Evolutionary conservation across 2,113 vertebrate species (phyloP), one percentile per base, ranked within the genome.

Genomic region (Chloropsis hardwickii): DNA sequence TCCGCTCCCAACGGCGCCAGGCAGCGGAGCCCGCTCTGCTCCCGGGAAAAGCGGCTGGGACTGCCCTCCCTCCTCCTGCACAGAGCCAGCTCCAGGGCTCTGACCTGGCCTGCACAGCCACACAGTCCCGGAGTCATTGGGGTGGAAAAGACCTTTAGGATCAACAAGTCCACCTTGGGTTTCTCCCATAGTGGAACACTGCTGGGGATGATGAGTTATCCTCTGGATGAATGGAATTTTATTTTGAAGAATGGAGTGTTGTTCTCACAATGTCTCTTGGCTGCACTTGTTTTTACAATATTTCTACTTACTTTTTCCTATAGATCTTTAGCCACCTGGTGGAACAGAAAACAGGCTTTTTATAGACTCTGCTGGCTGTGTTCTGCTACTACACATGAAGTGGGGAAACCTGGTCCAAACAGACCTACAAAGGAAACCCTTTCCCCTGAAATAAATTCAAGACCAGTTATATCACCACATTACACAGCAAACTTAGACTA

Each of bases 101-200:
- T 37, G 37, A 37, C 37, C 37, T 37, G 37, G 37, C 37, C 37
- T 37, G 37, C 37, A 37, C 37, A 37, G 37, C 37, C 61, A 6
- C 31, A 7, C 17, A 27, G 3, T 4, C 22, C 13, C 19, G 31
- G 6, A 2, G 10, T 4, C 22, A 1, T 0, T 28, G 23, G 74
- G 9, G 10, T 24, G 28, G 29, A 17, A 71, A 47, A 48, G 65
- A 18, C 16, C 66, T 64, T 25, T 12, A 8, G 4, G 13, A 14
- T 27, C 18, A 10, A 1, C 42, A 7, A 9, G 21, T 72, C 50
- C 31, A 29, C 0, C 56, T 56, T 28, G 67, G 17, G 44, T 51
- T 77, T 58, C 51, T 88, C 31, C n/a, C 33, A 2, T 2, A 19
- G 45, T 4, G 25, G 44, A 80, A 28, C 3, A 3, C 50, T 50